phyloP scores from a whole-genome alignment of 2,888 invertebrate species.

The Drosophila atripex region DNA sequence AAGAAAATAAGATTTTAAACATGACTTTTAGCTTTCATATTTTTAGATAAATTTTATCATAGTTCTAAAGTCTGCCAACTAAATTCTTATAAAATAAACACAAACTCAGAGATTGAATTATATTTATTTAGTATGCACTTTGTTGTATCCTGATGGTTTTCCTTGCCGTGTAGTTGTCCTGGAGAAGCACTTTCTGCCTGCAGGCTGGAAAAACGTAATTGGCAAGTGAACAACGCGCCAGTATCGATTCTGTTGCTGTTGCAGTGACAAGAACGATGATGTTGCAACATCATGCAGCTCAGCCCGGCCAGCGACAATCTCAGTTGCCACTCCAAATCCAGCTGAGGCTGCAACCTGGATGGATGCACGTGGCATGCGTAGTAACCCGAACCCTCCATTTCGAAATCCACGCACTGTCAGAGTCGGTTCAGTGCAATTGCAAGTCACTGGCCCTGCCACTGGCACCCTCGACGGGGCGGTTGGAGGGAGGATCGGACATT shows the following conservation, averaged over 20 bases:
- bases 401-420: not conserved
- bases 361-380: constrained; percentile 25
- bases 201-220: constrained; percentile 55
- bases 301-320: constrained; percentile 50
- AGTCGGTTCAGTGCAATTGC: constrained; percentile 60
- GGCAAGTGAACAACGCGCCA: constrained; percentile 66
- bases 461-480: too few relatives aligned
- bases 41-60: not conserved
- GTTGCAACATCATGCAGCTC: constrained; percentile 5
- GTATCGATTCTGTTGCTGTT: constrained; percentile 6
- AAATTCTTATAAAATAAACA: too few relatives aligned
- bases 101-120: too few relatives aligned
- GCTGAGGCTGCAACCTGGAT: constrained; percentile 27
- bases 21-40: not conserved
- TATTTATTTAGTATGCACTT: not conserved
- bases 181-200: constrained; percentile 20
- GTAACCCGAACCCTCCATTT: not conserved
- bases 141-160: not conserved
- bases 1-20: not conserved
- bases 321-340: constrained; percentile 62
- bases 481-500: not conserved
- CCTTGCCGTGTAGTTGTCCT: constrained; percentile 5
- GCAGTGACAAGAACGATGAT: constrained; percentile 35
- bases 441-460: constrained; percentile 65
- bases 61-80: not conserved